Percentiles rank a stretch among this genome's conserved stretches.
Conservation (phyloP, 2,113 vertebrate genomes). For the Tonatia bakeri region DNA sequence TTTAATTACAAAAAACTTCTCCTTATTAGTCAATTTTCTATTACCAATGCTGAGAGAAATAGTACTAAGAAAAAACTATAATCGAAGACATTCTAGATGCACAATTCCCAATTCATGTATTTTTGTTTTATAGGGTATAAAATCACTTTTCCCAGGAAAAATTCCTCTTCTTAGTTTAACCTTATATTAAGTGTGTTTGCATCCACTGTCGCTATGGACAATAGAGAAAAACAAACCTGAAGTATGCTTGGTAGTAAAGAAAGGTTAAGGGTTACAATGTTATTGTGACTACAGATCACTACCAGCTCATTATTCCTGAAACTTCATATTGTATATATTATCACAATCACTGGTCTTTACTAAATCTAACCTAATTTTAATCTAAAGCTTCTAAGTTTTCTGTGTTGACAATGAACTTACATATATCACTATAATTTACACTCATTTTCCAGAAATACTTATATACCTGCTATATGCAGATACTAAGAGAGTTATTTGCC, state of each 20-base stretch:
- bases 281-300: neutral
- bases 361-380: conserved; percentile 38
- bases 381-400: conserved; percentile 1
- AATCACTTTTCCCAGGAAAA: neutral
- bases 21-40: conserved; percentile 19
- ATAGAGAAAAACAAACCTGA: conserved; percentile 25
- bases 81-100: neutral
- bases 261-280: conserved; percentile 34
- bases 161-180: conserved; percentile 8
- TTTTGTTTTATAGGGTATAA: conserved; percentile 23
- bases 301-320: conserved; percentile 11
- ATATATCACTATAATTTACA: neutral
- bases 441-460: neutral
- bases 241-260: conserved; percentile 22
- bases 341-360: neutral
- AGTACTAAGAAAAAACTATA: conserved; percentile 8
- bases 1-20: conserved; percentile 16
- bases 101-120: conserved; percentile 35
- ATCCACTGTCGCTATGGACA: neutral
- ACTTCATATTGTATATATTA: neutral
- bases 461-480: neutral
- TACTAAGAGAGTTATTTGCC: neutral
- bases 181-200: conserved; percentile 13
- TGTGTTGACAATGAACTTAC: neutral
- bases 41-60: neutral